These are phyloP conservation scores for Phainopepla nitens DNA, from an alignment of 2,113 vertebrate genomes.

Conservation along the genomic window DNA sequence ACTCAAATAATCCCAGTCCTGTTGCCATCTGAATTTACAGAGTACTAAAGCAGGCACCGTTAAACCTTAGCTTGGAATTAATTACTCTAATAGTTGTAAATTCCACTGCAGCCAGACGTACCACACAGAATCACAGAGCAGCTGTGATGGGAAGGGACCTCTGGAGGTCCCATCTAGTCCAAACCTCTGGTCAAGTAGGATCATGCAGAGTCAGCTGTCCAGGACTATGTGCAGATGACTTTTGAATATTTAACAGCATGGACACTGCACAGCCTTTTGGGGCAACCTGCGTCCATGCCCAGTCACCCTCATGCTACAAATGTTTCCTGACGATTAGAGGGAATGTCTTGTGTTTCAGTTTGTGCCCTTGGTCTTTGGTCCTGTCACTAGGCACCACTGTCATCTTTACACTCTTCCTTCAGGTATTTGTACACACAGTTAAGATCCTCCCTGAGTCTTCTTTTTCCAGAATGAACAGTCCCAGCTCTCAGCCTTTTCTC, in stretches of 20 bases:
- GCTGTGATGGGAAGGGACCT: background rate
- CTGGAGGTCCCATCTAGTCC: background rate
- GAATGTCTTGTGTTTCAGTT: background rate
- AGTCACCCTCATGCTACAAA: background rate
- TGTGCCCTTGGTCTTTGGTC: background rate
- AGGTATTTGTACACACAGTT: background rate
- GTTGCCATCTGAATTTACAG: slow-evolving; percentile 40
- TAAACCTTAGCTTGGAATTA: slow-evolving; percentile 22
- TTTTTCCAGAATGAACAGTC: background rate
- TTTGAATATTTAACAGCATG: background rate
- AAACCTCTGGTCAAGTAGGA: background rate
- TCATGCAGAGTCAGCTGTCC: background rate
- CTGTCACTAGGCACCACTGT: background rate
- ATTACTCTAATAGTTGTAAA: slow-evolving; percentile 39
- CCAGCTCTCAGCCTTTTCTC: background rate
- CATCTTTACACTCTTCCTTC: background rate
- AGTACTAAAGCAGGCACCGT: background rate
- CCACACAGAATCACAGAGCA: background rate
- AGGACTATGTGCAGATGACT: background rate
- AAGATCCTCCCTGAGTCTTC: rapidly evolving
- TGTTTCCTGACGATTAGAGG: background rate
- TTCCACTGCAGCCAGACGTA: background rate
- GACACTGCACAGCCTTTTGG: background rate
- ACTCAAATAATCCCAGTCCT: slow-evolving; percentile 27
- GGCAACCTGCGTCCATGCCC: background rate